phyloP scores from a whole-genome alignment of 1,140 invertebrate species.

The Glomeris maerens region DNA sequence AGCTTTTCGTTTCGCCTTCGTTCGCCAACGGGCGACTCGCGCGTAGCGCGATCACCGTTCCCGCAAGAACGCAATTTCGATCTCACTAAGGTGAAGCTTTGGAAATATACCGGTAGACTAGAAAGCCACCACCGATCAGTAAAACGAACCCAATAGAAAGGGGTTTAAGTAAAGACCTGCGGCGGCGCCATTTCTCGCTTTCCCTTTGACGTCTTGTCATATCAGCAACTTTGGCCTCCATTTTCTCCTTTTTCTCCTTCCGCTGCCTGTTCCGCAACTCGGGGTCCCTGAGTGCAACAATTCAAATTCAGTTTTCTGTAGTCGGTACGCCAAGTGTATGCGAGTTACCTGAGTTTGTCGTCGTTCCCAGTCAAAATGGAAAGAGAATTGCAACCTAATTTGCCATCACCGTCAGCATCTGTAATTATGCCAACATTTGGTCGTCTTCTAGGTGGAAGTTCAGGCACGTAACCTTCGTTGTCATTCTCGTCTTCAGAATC shows the following conservation, averaged over 20 bases:
- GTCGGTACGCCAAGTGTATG: not conserved
- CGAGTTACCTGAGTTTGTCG: not conserved
- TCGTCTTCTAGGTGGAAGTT: no score
- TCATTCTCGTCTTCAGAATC: no score
- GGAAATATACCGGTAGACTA: slow-evolving; percentile 13
- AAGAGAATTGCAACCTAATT: not conserved
- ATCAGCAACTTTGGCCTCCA: slow-evolving; percentile 24
- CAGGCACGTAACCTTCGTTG: no score
- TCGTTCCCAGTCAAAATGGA: not conserved
- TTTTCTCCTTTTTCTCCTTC: slow-evolving; percentile 28
- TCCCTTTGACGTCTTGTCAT: slow-evolving; percentile 30
- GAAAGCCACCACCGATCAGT: slow-evolving; percentile 16
- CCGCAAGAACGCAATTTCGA: no score
- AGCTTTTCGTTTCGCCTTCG: no score
- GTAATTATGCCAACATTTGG: no score
- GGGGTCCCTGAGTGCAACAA: slow-evolving; percentile 9
- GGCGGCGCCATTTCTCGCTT: slow-evolving; percentile 21
- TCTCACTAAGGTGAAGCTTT: not conserved
- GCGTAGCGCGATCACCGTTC: no score
- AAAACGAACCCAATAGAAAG: slow-evolving; percentile 18
- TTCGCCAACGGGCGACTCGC: no score
- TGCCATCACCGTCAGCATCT: no score
- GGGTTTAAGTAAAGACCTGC: slow-evolving; percentile 17
- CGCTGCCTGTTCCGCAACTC: slow-evolving; percentile 24
- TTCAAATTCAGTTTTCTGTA: not conserved